Conservation (phyloP, 2,113 vertebrate genomes). For the Oryctolagus cuniculus region DNA sequence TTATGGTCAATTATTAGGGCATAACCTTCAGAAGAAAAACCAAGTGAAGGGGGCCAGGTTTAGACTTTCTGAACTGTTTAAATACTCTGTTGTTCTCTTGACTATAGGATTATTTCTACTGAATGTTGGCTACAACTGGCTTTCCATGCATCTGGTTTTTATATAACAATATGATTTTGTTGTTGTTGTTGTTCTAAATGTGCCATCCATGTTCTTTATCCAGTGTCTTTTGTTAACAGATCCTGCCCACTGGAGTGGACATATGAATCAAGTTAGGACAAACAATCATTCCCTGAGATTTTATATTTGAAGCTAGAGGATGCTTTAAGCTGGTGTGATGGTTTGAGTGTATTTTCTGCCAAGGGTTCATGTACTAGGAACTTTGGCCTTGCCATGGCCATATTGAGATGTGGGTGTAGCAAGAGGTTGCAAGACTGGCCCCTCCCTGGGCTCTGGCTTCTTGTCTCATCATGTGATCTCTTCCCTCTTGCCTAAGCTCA, state of each 20-base stretch:
- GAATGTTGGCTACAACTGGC: neutral
- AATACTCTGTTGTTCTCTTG: neutral
- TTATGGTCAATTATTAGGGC: constrained; percentile 11
- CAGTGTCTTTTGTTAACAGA: neutral
- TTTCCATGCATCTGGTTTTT: neutral
- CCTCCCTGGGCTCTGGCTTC: no score
- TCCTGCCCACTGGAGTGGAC: neutral
- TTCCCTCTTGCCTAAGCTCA: no score
- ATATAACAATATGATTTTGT: neutral
- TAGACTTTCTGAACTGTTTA: neutral
- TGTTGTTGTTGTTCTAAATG: no score
- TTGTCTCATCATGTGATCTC: no score
- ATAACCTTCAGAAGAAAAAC: neutral
- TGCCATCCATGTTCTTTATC: no score
- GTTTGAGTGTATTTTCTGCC: no score
- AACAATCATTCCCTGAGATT: neutral
- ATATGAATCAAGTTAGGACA: neutral
- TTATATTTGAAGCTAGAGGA: neutral
- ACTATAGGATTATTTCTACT: neutral
- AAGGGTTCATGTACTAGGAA: no score
- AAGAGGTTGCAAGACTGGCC: no score
- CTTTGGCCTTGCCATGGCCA: no score
- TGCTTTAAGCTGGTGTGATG: neutral
- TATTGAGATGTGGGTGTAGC: no score
- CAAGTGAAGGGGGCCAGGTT: neutral